These are phyloP conservation scores for Aspidiotus destructor DNA, from an alignment of 2,888 invertebrate genomes.

Conservation along the genomic window DNA sequence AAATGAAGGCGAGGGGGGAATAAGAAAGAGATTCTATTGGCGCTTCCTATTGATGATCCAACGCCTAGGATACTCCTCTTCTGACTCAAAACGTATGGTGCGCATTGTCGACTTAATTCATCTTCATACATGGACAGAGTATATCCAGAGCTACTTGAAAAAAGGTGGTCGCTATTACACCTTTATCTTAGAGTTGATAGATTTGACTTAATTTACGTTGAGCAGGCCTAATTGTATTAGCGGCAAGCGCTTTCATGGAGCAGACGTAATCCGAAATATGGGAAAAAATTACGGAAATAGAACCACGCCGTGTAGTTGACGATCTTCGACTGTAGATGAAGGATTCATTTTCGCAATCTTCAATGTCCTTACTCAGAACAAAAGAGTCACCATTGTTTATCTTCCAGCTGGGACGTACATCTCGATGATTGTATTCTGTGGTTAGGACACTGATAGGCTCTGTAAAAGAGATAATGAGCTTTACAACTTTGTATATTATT, in stretches of 20 bases:
- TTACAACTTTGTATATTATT: no score
- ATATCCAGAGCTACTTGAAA: slow-evolving; percentile 4
- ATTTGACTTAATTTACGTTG: slow-evolving; percentile 35
- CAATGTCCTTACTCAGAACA: slow-evolving; percentile 28
- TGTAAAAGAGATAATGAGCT: no score
- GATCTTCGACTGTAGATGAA: slow-evolving; percentile 14
- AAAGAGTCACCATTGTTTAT: slow-evolving; percentile 27
- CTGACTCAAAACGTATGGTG: neutral
- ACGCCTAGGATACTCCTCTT: neutral
- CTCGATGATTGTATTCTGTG: no score
- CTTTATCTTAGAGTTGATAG: slow-evolving; percentile 20
- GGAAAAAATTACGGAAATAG: slow-evolving; percentile 42
- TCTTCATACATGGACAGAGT: neutral
- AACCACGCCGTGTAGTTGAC: slow-evolving; percentile 38
- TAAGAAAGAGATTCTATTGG: no score
- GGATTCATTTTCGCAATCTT: slow-evolving; percentile 22
- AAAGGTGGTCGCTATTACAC: neutral
- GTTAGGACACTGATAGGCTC: no score
- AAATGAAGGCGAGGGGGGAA: no score
- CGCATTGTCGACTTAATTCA: no score
- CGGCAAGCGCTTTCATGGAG: slow-evolving; percentile 44
- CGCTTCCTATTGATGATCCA: no score
- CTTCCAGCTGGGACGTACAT: slow-evolving; percentile 20
- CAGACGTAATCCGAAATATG: slow-evolving; percentile 45
- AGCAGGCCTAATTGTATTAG: slow-evolving; percentile 41